Evolutionary conservation across 2,797 vertebrate species (phyloP), one percentile per base, ranked within the genome.

Genomic region (Hylomyscus alleni): DNA sequence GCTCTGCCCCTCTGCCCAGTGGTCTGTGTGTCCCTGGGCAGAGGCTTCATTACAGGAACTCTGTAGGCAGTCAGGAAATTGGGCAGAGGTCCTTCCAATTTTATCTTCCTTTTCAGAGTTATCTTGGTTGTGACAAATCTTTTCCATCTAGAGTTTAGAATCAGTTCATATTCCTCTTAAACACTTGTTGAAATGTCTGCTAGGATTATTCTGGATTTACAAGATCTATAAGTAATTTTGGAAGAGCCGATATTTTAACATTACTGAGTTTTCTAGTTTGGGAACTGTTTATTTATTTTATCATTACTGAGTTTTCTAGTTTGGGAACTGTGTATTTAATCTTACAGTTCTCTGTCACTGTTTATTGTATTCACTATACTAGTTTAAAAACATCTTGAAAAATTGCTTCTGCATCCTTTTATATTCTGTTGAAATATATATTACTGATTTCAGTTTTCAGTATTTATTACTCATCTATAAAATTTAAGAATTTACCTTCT

Each of bases 321-420:
- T 31, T 40, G 37, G 34, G 29, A 93, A 73, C 37, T 34, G 54
- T 88, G 94, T 92, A 93, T 75, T 89, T 93, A 91, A 40, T 62
- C 13, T 19, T 44, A 78, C 83, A 69, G 88, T 94, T 95, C 22
- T 89, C 50, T 7, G 90, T 76, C 24, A 86, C 1, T 89, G 54
- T 65, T 90, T 89, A 26, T 12, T 86, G 58, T 31, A 44, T 58
- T 75, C 11, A 76, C 40, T 87, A 19, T 89, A 80, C 37, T 75
- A 0, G 37, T 26, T 95, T 78, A 31, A 67, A n/a, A 77, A 73
- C 52, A 92, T 58, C 52, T 87, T 87, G 37, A 91, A 65, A 90
- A 91, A 52, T 72, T 78, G 44, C 54, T 54, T 92, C 12, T 56
- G 34, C 77, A 93, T 17, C 78, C 94, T 80, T 15, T 88, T 93